A percentile compares a stretch with the other conserved stretches of the same genome.
These are phyloP conservation scores for Sebastes fasciatus DNA, from an alignment of 2,113 vertebrate genomes.

Conservation along the genomic window DNA sequence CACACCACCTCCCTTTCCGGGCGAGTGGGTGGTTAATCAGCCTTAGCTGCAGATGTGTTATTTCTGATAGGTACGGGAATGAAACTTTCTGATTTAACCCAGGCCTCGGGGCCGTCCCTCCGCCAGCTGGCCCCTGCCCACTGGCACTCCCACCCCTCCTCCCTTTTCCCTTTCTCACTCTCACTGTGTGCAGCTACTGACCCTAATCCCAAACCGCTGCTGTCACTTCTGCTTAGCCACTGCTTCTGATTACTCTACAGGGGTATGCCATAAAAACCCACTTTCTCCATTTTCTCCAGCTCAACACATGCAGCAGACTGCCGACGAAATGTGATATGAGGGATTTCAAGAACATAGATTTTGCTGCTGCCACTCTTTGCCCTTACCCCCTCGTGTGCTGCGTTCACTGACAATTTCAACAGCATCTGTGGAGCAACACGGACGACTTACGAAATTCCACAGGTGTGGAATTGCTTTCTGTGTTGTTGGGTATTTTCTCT, in stretches of 20 bases:
- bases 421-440: constrained; percentile 15
- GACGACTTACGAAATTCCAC: constrained; percentile 2
- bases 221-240: constrained; percentile 68
- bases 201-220: constrained; percentile 70
- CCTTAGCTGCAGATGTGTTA: constrained; percentile 53
- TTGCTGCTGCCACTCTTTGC: constrained; percentile 18
- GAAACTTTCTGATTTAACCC: constrained; percentile 47
- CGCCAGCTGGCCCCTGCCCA: constrained; percentile 57
- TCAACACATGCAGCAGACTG: constrained; percentile 41
- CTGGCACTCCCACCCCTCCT: neutral
- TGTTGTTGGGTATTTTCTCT: neutral
- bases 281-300: constrained; percentile 51
- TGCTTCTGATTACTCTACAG: constrained; percentile 58
- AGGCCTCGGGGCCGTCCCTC: constrained; percentile 34
- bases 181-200: constrained; percentile 53
- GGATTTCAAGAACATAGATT: constrained; percentile 30
- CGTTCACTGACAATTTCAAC: constrained; percentile 9
- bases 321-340: constrained; percentile 46
- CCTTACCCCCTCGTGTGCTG: constrained; percentile 1
- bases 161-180: constrained; percentile 16
- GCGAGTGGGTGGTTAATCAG: constrained; percentile 49
- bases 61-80: constrained; percentile 36
- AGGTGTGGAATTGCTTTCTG: constrained; percentile 47
- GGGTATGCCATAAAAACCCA: constrained; percentile 52
- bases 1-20: constrained; percentile 11